Evolutionary conservation across 2,888 invertebrate species (phyloP), one percentile per base, ranked within the genome.

Genomic region (Alcis repandata): DNA sequence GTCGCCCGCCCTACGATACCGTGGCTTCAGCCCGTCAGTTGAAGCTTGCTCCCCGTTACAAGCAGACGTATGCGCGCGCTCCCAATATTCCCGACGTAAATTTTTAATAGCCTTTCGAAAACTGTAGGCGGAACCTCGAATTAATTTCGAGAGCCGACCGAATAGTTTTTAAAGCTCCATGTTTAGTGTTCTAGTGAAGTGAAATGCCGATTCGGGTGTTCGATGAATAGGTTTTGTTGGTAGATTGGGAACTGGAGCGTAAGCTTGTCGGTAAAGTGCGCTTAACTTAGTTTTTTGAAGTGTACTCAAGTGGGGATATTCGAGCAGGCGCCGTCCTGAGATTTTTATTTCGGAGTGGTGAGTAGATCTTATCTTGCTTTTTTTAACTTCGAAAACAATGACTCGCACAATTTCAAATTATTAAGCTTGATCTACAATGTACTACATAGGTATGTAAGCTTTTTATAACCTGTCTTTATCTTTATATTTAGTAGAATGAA

Each of bases 221-320:
- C 60, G 40, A 54, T 67, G 52, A 61, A 57, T 57, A 52, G 49
- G 56, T 58, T 59, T 52, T 20, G 53, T 36, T 20, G 45, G 43
- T 60, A 59, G 53, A 59, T 53, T 68, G 68, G 68, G 66, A 72
- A 72, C 49, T 59, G 59, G 59, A 71, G 70, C 72, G 63, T 68
- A 57, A 59, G 66, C 63, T 72, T 63, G 70, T 77, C 71, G 73
- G 71, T 78, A 78, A 70, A 72, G 71, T 79, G 79, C 83, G 80
- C 79, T 73, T 83, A 76, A 86, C 79, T 85, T 82, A 88, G 89
- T 88, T 90, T 85, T 84, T 78, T 87, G 87, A 89, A 89, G 90
- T 90, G 88, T 79, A 79, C 83, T 82, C 82, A 79, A 78, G 83
- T 78, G 78, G 78, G 75, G 73, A 78, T 82, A 77, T 79, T 79